Conservation (phyloP, 2,797 vertebrate species). For the Cryptoprocta ferox region DNA sequence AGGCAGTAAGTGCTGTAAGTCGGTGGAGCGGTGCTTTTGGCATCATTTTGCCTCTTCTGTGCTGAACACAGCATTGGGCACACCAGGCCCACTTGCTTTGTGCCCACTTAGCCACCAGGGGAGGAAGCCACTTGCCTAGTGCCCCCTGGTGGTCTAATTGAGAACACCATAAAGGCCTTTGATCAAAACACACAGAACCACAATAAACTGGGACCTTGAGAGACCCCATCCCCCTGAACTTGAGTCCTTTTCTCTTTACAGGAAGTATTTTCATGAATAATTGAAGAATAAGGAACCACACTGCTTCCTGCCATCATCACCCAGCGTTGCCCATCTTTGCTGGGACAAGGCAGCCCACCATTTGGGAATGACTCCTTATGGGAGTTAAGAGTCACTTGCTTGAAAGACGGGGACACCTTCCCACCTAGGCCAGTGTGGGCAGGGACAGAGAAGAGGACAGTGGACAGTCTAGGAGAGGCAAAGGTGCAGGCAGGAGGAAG, state of each 20-base stretch:
- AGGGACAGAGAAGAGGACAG: too few species aligned
- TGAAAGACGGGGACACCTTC: not conserved
- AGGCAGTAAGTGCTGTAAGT: not conserved
- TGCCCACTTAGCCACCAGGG: not conserved
- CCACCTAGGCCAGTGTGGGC: too few species aligned
- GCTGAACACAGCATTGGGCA: not conserved
- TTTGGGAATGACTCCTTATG: not conserved
- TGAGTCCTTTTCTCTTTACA: not conserved
- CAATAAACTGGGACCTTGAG: not conserved
- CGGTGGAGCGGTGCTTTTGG: not conserved
- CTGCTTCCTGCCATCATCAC: not conserved
- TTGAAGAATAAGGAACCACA: not conserved
- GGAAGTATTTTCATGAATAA: constrained; percentile 31
- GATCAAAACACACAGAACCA: not conserved
- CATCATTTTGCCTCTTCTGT: not conserved
- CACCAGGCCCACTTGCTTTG: not conserved
- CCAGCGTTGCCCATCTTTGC: not conserved
- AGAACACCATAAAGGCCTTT: not conserved
- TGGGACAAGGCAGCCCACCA: not conserved
- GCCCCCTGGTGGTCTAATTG: constrained; percentile 1
- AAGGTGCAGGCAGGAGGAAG: not conserved
- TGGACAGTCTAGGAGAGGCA: not conserved
- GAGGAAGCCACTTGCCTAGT: not conserved
- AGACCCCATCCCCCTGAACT: not conserved
- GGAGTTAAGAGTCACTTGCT: not conserved